Evolutionary conservation across 2,797 vertebrate genomes (phyloP), one percentile per base, ranked within the genome.

Genomic region (Sternarchorhynchus goeldii): DNA sequence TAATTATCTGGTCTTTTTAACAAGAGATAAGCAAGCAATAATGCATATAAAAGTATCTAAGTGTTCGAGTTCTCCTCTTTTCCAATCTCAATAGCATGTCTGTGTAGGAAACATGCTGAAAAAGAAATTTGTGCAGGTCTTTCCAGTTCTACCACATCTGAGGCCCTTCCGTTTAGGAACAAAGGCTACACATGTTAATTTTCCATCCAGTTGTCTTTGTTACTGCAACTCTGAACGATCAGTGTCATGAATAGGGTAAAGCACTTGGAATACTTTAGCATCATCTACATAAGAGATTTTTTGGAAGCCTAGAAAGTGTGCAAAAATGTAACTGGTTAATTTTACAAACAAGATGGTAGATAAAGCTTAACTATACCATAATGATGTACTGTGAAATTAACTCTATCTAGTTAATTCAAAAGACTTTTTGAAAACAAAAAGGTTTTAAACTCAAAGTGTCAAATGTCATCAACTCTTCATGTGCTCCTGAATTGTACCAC

Each of bases 61-160:
- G 34, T 8, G 58, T 50, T 31, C 5, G 16, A 25, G 1, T 64
- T n/a, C 34, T 59, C 56, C 56, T 73, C 17, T 75, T 69, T 69
- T 16, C 67, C 3, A 20, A 3, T n/a, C 31, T 62, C 41, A 55
- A 39, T 6, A 45, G 59, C 66, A 45, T 31, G 14, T 45, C 62
- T 56, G 21, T 31, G 69, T 58, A 8, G 53, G 21, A 63, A 80
- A 83, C 72, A 82, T 69, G 64, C 34, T 64, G 70, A 50, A 5
- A 63, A 59, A 25, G 68, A 55, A 58, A 31, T 31, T 34, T 50
- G 70, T 88, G 86, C 91, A 92, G 90, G 92, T 93, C 88, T 89
- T 92, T 91, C 93, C 90, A 89, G 93, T 93, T 90, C 81, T 85
- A 90, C 91, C 57, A 86, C 88, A 85, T 73, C 63, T 70, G 78